Evolutionary conservation across 2,888 invertebrate genomes (phyloP).

Genomic region (Helicoverpa assulta): DNA sequence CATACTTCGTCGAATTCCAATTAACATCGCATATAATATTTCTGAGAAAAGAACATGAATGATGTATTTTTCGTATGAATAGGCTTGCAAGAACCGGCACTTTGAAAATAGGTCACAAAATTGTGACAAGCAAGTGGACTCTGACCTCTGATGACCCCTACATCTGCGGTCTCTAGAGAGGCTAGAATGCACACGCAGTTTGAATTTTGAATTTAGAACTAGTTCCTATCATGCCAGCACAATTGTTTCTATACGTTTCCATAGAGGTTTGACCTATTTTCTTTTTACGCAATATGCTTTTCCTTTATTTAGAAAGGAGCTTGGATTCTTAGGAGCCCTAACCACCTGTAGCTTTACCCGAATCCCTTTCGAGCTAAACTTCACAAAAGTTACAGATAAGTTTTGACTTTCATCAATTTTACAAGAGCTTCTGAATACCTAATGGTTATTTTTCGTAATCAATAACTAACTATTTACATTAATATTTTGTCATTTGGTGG

Average conservation of each 20-base stretch:
- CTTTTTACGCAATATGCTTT: too few species aligned
- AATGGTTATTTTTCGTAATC: too few species aligned
- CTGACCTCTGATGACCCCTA: conserved; percentile 26
- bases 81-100: background rate
- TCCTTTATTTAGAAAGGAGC: background rate
- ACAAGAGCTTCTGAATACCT: too few species aligned
- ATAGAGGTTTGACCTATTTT: too few species aligned
- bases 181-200: background rate
- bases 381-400: too few species aligned
- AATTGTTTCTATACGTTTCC: too few species aligned
- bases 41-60: background rate
- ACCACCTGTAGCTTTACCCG: background rate
- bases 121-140: conserved; percentile 10
- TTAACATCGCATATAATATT: background rate
- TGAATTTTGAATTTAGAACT: conserved; percentile 5
- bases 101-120: conserved; percentile 23
- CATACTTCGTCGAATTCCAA: too few species aligned
- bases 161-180: conserved; percentile 6
- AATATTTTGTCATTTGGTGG: too few species aligned
- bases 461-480: too few species aligned
- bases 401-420: too few species aligned
- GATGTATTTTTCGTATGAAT: background rate
- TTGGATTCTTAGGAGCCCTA: background rate
- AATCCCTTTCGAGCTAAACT: too few species aligned
- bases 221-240: too few species aligned